Base-by-base conservation (phyloP, 30 jellyfish, hydroid and myxozoan species). In the Mastigias papua region DNA sequence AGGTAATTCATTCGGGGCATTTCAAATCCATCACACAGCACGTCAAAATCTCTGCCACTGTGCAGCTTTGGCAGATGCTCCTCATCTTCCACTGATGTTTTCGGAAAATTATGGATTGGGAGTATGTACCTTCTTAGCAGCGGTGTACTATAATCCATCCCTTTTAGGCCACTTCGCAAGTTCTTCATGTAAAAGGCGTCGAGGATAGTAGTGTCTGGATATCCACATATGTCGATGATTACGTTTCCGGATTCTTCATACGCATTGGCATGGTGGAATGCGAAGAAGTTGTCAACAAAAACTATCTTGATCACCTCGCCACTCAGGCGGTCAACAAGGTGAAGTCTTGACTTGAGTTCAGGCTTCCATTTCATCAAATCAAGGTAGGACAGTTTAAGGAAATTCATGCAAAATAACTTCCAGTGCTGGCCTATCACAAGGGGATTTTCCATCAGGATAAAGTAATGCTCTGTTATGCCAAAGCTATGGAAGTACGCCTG, bases 351-450 rank as follows among this genome's bases (percentile, higher is more conserved):
- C 67, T 58, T 49, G 71, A 82, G 21, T 28, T 82, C 90, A 21
- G 94, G 94, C 50, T 82, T 66, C 97, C 97, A 90, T 54, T 82
- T 81, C 87, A 90, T 21, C 72, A 90, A 48, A 64, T 90, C 97
- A 48, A 90, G 50, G 61, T 16, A 90, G 63, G 97, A 61, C 57
- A 30, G 17, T 28, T 83, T 62, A 69, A 69, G n/a, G 79, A 82
- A 83, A 57, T 90, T 90, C 97, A 90, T 90, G 42, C 66, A 42
- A 26, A 81, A 42, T 64, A 74, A 25, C 48, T 71, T 74, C 86
- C 78, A 89, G 2, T 33, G 17, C 23, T 48, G 42, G 27, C 51
- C 16, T 65, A 89, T 19, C 9, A 71, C 81, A 29, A 89, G 68
- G 11, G 97, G 97, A 61, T 89, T 89, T 48, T 89, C 97, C 31